phyloP scores from a whole-genome alignment of 2,113 vertebrate species.

The Mesitornis unicolor region DNA sequence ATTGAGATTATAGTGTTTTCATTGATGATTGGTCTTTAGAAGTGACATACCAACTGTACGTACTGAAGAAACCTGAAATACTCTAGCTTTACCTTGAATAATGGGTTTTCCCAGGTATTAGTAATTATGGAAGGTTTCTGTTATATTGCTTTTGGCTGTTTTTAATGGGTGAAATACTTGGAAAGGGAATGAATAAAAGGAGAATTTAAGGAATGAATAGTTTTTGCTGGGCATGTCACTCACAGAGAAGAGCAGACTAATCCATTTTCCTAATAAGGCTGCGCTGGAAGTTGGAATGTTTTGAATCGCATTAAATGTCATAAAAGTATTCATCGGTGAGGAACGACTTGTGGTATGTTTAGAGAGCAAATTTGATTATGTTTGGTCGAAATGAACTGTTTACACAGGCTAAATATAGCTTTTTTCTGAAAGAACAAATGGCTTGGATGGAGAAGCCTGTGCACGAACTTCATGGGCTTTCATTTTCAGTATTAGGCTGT shows the following conservation, averaged over 20 bases:
- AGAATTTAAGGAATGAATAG: conserved; percentile 43
- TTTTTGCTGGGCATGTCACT: neutral
- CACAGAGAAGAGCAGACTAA: neutral
- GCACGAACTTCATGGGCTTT: neutral
- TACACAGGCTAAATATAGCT: conserved; percentile 15
- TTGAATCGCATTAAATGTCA: conserved; percentile 56
- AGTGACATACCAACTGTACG: neutral
- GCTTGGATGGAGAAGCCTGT: neutral
- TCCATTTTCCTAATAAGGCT: conserved; percentile 68
- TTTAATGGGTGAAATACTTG: neutral
- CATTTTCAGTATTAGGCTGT: neutral
- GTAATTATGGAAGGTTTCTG: neutral
- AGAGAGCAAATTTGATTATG: conserved; percentile 25
- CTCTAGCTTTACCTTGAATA: neutral
- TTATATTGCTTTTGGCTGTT: neutral
- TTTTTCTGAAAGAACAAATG: neutral
- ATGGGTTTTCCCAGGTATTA: neutral
- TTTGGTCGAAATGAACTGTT: conserved; percentile 20
- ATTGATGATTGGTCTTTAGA: neutral
- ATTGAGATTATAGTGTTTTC: neutral
- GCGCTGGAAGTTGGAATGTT: conserved; percentile 53
- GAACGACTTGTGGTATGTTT: conserved; percentile 35
- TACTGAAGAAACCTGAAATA: neutral
- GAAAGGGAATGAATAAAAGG: neutral
- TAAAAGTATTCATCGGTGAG: conserved; percentile 3